Evolutionary conservation across 2,113 vertebrate species (phyloP).

Genomic region (Gila orcuttii): DNA sequence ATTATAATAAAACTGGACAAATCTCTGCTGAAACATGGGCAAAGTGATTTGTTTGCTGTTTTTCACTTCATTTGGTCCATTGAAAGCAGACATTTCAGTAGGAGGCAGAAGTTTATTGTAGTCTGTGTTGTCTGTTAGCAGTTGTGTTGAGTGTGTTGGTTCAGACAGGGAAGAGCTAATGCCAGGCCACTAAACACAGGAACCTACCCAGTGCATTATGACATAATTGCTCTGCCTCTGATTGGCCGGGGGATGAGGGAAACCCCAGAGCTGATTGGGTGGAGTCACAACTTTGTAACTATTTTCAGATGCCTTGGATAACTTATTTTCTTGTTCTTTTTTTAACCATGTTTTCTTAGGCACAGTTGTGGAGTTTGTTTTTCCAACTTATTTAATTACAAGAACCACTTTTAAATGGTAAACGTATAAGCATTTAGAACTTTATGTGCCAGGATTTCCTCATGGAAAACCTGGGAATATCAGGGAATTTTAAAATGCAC

Average conservation of each 20-base stretch:
- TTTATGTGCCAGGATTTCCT: constrained; percentile 1
- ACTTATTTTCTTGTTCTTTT: not conserved
- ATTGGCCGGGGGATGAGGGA: constrained; percentile 47
- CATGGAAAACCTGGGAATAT: not conserved
- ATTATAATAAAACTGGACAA: not conserved
- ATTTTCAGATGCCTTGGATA: not conserved
- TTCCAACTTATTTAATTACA: constrained; percentile 5
- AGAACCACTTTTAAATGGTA: not conserved
- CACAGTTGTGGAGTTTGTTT: not conserved
- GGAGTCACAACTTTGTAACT: constrained; percentile 32
- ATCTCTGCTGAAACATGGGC: not conserved
- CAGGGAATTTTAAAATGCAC: not conserved
- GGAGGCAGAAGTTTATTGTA: constrained; percentile 7
- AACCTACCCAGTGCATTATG: constrained; percentile 42
- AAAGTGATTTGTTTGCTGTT: not conserved
- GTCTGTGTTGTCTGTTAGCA: constrained; percentile 25
- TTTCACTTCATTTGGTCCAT: constrained; percentile 7
- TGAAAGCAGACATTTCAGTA: constrained; percentile 25
- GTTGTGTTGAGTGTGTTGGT: constrained; percentile 31
- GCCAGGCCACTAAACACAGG: constrained; percentile 44
- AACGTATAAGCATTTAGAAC: constrained; percentile 1
- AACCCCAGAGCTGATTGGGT: constrained; percentile 45
- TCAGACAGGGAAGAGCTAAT: constrained; percentile 16
- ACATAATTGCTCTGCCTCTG: constrained; percentile 43
- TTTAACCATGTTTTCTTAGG: not conserved